A percentile compares a stretch with the other conserved stretches of the same genome.
Evolutionary conservation across 1,140 invertebrate genomes (phyloP).

Genomic region (Trialeurodes vaporariorum): DNA sequence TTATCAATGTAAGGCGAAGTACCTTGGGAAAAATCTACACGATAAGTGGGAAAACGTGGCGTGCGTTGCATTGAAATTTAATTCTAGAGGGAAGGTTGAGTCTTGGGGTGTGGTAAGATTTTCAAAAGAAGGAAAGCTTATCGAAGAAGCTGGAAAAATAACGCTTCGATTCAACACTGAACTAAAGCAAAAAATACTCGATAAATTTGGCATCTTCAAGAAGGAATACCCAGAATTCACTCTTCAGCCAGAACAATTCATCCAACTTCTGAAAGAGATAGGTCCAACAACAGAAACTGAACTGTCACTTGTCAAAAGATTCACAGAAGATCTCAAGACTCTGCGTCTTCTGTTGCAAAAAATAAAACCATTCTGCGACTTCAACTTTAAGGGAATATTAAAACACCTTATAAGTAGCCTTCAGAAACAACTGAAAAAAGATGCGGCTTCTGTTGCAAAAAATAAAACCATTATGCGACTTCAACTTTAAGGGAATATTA

Average conservation of each 20-base stretch:
- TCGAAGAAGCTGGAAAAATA: neutral
- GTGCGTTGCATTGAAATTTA: neutral
- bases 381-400: neutral
- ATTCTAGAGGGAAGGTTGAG: neutral
- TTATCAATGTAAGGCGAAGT: neutral
- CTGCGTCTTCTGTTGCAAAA: neutral
- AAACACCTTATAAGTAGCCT: neutral
- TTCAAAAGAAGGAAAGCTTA: neutral
- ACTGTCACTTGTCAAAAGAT: neutral
- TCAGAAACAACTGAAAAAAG: neutral
- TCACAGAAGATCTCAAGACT: neutral
- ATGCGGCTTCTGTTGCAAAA: neutral
- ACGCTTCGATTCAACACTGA: neutral
- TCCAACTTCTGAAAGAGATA: neutral
- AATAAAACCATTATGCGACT: neutral
- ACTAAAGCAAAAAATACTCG: neutral
- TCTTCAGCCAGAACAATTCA: neutral
- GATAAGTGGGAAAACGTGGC: neutral
- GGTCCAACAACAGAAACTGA: neutral
- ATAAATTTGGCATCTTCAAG: neutral
- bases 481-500: neutral
- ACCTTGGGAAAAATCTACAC: neutral
- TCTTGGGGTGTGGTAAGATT: neutral
- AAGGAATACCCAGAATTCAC: neutral
- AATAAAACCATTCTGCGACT: neutral